Percentiles rank a stretch among this genome's conserved stretches.
These are phyloP conservation scores for Ophion obscuratus DNA, from an alignment of 2,888 invertebrate genomes.

Conservation along the genomic window DNA sequence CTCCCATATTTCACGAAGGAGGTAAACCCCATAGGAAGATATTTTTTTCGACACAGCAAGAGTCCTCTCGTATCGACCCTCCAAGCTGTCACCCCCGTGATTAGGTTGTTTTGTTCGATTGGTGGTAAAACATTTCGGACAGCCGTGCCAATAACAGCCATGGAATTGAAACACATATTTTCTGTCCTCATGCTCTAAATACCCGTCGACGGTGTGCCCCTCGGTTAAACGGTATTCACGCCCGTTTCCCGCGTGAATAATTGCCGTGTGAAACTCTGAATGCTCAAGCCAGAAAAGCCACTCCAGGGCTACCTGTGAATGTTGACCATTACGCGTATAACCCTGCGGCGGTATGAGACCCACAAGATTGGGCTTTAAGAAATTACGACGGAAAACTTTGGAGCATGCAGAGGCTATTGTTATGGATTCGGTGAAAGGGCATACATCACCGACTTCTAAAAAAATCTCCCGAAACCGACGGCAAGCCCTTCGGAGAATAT, in stretches of 20 bases:
- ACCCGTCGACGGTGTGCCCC: constrained; percentile 40
- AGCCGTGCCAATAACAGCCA: constrained; percentile 59
- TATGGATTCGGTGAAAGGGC: constrained; percentile 70
- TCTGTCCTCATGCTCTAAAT: not conserved
- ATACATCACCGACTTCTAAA: constrained; percentile 66
- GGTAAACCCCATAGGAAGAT: too few relatives aligned
- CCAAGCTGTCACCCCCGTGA: too few relatives aligned
- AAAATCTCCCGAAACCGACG: constrained; percentile 63
- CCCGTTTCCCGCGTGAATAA: constrained; percentile 35
- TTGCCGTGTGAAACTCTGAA: not conserved
- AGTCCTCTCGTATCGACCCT: too few relatives aligned
- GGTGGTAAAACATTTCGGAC: not conserved
- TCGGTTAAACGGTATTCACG: constrained; percentile 23
- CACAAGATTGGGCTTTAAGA: constrained; percentile 30
- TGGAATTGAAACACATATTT: constrained; percentile 51
- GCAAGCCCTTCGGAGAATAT: not conserved
- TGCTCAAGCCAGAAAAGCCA: constrained; percentile 48
- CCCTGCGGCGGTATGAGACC: constrained; percentile 43
- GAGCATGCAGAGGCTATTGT: constrained; percentile 53
- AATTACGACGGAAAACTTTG: constrained; percentile 40
- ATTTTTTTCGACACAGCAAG: too few relatives aligned
- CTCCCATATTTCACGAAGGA: too few relatives aligned
- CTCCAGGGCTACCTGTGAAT: constrained; percentile 31
- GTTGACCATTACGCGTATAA: constrained; percentile 38
- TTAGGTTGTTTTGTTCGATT: too few relatives aligned